Evolutionary conservation across 1,140 invertebrate genomes (phyloP), one percentile per base, ranked within the genome.

Genomic region (Rhopalosiphum maidis): DNA sequence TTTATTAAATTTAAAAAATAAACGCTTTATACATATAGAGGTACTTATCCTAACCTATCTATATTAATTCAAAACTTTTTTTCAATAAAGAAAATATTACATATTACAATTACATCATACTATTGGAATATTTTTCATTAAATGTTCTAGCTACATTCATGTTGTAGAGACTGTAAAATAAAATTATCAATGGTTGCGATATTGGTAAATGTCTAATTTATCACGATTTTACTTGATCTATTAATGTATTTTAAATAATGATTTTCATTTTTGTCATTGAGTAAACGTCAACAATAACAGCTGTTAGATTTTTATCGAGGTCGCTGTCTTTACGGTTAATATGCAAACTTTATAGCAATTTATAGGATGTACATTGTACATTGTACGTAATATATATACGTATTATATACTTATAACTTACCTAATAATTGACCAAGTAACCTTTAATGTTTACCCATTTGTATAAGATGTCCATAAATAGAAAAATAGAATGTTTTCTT

Each of bases 321-420:
- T 86, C 48, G 55, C 48, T 51, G 54, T 92, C 46, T 92, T 85
- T 37, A 55, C 46, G 77, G 7, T 21, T 37, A 35, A 37, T 35
- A 51, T 48, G 68, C 15, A 91, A 93, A 93, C 91, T 54, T 83
- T 54, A 93, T 25, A n/a, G 11, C n/a, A 25, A 30, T n/a, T 93
- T 86, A 93, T 85, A 54, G 18, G 25, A 35, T n/a, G 43, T 46
- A 88, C 9, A 88, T 23, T 54, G 22, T 77, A 88, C 23, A 88
- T 54, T 54, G 22, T 68, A 68, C 11, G 60, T 2, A 77, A 77
- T 77, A 77, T 68, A 68, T 11, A n/a, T 77, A n/a, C 0, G 48
- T 48, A 87, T 48, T 51, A 51, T 37, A 60, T 46, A 55, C 15
- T 15, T 60, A 68, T 7, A 77, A 1, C 4, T 15, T n/a, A 43